Percentiles rank a stretch among this genome's conserved stretches.
These are phyloP conservation scores for Odobenus rosmarus DNA, from an alignment of 2,113 vertebrate species.

Conservation along the genomic window DNA sequence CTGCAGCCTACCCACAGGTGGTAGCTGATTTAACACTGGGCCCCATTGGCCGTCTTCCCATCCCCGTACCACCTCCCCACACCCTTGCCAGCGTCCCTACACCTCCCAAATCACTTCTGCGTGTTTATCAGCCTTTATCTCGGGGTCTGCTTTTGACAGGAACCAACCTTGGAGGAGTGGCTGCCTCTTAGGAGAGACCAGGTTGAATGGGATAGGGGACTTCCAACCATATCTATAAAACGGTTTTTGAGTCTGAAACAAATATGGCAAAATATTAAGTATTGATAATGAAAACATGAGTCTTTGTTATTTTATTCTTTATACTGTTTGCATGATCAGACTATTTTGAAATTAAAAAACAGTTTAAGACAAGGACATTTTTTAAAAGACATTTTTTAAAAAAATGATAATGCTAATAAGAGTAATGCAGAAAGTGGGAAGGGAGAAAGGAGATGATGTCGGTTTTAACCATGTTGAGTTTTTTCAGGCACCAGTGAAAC, in stretches of 20 bases:
- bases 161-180: background rate
- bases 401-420: background rate
- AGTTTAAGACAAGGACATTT: background rate
- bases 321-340: background rate
- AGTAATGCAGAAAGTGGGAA: background rate
- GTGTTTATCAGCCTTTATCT: background rate
- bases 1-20: background rate
- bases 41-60: background rate
- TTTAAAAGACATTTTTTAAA: no score
- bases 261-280: background rate
- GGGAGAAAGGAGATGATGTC: background rate
- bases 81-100: background rate
- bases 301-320: slow-evolving; percentile 4
- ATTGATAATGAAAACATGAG: background rate
- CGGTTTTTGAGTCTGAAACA: background rate
- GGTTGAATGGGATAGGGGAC: background rate
- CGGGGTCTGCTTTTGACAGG: background rate
- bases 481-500: background rate
- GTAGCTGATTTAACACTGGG: background rate
- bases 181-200: background rate
- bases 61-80: background rate
- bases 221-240: background rate
- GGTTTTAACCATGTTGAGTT: background rate
- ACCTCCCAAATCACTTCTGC: background rate
- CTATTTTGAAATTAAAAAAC: slow-evolving; percentile 23